A percentile compares a stretch with the other conserved stretches of the same genome.
These are phyloP conservation scores for Anhinga rufa DNA, from an alignment of 2,113 vertebrate species.

Conservation along the genomic window DNA sequence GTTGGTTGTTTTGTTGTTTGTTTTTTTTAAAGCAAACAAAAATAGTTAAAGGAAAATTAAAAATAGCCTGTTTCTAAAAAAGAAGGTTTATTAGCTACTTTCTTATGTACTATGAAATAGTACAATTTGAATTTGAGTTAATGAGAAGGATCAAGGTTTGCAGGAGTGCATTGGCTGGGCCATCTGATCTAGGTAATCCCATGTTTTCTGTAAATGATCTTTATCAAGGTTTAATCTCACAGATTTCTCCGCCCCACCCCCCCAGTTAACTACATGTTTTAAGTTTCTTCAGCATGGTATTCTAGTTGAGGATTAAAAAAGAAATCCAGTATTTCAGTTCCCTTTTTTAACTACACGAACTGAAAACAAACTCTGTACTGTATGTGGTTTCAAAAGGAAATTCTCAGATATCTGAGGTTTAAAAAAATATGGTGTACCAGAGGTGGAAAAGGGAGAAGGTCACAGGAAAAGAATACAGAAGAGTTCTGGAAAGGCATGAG, in stretches of 20 bases:
- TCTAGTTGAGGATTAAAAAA: not conserved
- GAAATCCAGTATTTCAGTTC: constrained; percentile 17
- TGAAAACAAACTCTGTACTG: not conserved
- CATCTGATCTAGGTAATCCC: not conserved
- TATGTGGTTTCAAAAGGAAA: constrained; percentile 2
- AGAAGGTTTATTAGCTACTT: not conserved
- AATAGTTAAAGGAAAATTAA: not conserved
- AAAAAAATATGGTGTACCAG: not conserved
- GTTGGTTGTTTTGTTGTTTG: not conserved
- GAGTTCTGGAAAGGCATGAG: not conserved
- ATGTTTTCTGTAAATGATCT: not conserved
- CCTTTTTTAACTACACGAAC: not conserved
- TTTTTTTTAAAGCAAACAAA: not conserved
- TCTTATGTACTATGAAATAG: not conserved
- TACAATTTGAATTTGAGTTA: not conserved
- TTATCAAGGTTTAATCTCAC: not conserved
- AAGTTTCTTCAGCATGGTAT: not conserved
- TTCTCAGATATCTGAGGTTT: not conserved
- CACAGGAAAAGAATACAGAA: not conserved
- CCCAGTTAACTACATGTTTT: not conserved
- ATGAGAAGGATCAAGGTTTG: not conserved
- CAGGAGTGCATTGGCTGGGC: not conserved
- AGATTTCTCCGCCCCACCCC: not conserved
- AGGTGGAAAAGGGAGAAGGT: not conserved
- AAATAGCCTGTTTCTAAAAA: not conserved